Evolutionary conservation across 2,888 invertebrate genomes (phyloP).

Genomic region (Maniola hyperantus): DNA sequence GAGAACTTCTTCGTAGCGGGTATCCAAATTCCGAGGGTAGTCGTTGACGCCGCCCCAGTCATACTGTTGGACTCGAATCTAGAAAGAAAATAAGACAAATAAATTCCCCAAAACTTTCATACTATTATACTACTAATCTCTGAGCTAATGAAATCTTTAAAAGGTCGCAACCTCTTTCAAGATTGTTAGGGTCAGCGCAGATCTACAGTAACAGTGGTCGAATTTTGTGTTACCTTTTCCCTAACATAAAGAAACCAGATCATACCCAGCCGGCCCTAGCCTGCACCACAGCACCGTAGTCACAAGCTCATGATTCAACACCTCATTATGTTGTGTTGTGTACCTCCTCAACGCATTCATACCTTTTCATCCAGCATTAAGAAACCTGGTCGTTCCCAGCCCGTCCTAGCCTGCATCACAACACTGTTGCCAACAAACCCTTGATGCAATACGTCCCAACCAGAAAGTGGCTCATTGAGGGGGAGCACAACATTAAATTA

Average conservation of each 20-base stretch:
- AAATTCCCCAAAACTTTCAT: neutral
- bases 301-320: no score
- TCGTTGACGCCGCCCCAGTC: conserved; percentile 94
- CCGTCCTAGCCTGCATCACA: neutral
- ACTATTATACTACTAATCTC: no score
- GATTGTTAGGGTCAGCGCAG: no score
- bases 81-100: conserved; percentile 24
- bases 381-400: neutral
- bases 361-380: neutral
- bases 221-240: neutral
- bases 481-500: conserved; percentile 81
- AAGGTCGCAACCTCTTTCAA: no score
- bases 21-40: conserved; percentile 84
- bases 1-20: conserved; percentile 86
- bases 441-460: neutral
- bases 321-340: no score
- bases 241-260: no score
- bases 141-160: no score
- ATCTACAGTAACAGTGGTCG: neutral
- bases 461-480: neutral
- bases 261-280: no score
- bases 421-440: neutral
- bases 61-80: conserved; percentile 87
- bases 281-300: no score
- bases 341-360: no score